Percentiles rank a stretch among this genome's conserved stretches.
phyloP scores from a whole-genome alignment of 2,113 vertebrate genomes.

The Papio anubis region DNA sequence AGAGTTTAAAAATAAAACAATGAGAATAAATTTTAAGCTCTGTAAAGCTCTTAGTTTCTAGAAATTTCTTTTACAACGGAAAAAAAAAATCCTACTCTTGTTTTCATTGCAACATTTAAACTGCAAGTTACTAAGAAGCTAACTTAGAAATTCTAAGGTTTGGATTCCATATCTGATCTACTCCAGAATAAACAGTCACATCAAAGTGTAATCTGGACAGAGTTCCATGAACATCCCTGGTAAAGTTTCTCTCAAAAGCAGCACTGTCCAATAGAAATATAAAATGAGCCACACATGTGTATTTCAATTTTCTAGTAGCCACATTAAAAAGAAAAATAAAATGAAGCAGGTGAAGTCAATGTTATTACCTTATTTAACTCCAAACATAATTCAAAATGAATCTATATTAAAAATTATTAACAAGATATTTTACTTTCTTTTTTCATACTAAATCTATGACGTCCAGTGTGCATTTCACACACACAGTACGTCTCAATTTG shows the following conservation, averaged over 20 bases:
- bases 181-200: constrained; percentile 1
- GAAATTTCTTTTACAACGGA: constrained; percentile 55
- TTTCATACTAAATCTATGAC: neutral
- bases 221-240: neutral
- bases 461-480: neutral
- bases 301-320: neutral
- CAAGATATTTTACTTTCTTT: neutral
- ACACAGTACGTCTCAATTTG: neutral
- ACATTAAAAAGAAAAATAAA: constrained; percentile 3
- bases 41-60: constrained; percentile 68
- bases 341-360: neutral
- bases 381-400: constrained; percentile 9
- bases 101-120: constrained; percentile 33
- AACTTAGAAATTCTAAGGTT: neutral
- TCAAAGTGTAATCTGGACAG: neutral
- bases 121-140: neutral
- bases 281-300: neutral
- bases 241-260: neutral
- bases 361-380: neutral
- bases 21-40: constrained; percentile 69
- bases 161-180: constrained; percentile 4
- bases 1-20: constrained; percentile 76
- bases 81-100: constrained; percentile 10
- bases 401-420: neutral
- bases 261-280: neutral